Evolutionary conservation across 2,888 invertebrate genomes (phyloP).

Genomic region (Trichogramma evanescens): DNA sequence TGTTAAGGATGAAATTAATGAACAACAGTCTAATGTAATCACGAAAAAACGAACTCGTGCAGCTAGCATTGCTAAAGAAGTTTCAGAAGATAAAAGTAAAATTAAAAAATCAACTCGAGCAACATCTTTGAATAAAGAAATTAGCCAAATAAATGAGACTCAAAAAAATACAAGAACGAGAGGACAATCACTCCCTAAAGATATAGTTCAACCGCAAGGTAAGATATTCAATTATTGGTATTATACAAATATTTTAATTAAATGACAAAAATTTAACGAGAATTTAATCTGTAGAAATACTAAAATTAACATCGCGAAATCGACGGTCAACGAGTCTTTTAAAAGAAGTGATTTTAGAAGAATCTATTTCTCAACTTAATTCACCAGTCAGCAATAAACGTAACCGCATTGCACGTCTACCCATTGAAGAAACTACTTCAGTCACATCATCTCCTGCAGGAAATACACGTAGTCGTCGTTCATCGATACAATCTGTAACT

Average conservation of each 20-base stretch:
- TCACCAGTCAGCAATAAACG: constrained; percentile 5
- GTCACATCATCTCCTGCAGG: constrained; percentile 23
- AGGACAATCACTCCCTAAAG: constrained; percentile 8
- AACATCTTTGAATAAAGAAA: background rate
- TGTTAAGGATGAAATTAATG: background rate
- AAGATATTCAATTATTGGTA: background rate
- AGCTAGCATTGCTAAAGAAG: constrained; percentile 12
- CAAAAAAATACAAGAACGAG: background rate
- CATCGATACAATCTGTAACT: constrained; percentile 35
- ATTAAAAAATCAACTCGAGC: constrained; percentile 13
- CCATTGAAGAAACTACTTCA: background rate
- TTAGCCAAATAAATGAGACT: background rate
- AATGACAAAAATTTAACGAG: no score
- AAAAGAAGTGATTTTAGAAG: constrained; percentile 28
- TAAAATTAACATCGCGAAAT: background rate
- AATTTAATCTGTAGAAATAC: constrained; percentile 5
- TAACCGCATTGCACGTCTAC: background rate
- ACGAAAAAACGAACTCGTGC: constrained; percentile 9
- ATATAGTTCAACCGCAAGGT: background rate
- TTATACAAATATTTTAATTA: no score
- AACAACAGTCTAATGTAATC: background rate
- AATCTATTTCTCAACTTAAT: constrained; percentile 14
- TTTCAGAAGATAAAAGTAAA: background rate
- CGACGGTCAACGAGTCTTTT: constrained; percentile 26
- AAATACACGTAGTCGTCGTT: constrained; percentile 30